These are phyloP conservation scores for Gracilinanus agilis DNA, from an alignment of 2,113 vertebrate genomes.

Conservation along the genomic window DNA sequence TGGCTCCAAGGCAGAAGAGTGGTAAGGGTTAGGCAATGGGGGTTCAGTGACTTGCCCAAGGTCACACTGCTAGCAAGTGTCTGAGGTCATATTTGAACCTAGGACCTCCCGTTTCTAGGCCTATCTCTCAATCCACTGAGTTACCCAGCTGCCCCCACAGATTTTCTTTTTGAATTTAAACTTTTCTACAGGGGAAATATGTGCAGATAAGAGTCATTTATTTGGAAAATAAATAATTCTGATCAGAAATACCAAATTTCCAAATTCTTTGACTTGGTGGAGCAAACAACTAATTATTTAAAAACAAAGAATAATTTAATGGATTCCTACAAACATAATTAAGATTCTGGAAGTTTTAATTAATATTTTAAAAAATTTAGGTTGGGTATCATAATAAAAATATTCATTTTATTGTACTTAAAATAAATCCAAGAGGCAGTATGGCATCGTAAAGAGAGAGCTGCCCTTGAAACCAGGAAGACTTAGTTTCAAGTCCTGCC, in stretches of 20 bases:
- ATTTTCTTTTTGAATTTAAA: conserved; percentile 42
- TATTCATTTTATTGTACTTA: neutral
- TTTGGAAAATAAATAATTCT: neutral
- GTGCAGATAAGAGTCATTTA: neutral
- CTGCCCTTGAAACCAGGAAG: neutral
- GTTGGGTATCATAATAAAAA: neutral
- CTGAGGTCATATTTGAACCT: no score
- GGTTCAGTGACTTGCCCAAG: no score
- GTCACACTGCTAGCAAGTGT: no score
- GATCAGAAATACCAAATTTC: neutral
- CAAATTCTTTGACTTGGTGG: neutral
- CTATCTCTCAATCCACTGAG: no score
- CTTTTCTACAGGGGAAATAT: conserved; percentile 20
- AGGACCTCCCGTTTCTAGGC: no score
- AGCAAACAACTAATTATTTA: neutral
- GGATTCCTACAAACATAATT: conserved; percentile 35
- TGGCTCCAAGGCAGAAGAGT: no score
- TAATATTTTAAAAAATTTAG: conserved; percentile 33
- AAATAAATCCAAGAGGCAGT: neutral
- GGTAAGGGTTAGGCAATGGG: no score
- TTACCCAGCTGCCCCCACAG: no score
- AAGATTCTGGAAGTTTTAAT: conserved; percentile 10
- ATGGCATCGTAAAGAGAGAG: neutral
- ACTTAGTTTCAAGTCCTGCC: neutral
- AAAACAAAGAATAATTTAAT: neutral